A percentile compares a stretch with the other conserved stretches of the same genome.
Conservation (phyloP, 2,113 vertebrate genomes). For the Pongo abelii region DNA sequence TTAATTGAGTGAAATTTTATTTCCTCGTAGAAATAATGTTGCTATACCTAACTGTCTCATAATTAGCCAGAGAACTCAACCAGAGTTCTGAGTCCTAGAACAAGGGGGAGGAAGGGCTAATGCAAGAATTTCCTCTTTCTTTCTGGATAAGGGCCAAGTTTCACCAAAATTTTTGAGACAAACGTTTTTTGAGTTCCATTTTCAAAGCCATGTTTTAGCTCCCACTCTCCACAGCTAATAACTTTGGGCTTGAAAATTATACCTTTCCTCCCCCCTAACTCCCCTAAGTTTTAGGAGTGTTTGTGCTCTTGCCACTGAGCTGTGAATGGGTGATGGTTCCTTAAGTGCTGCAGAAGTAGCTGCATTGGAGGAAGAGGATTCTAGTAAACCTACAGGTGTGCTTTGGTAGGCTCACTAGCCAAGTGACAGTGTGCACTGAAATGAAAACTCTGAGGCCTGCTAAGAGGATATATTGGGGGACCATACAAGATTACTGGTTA, state of each 20-base stretch:
- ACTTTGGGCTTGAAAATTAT: too few relatives aligned
- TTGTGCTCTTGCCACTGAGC: not conserved
- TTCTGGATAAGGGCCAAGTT: not conserved
- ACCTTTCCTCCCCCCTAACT: not conserved
- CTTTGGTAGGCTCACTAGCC: not conserved
- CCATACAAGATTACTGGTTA: not conserved
- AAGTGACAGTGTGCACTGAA: not conserved
- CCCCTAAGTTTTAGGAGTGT: not conserved
- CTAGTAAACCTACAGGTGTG: not conserved
- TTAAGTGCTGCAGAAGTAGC: too few relatives aligned
- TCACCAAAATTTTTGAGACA: not conserved
- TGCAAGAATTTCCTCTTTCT: not conserved
- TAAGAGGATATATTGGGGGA: not conserved
- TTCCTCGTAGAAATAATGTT: slow-evolving; percentile 18
- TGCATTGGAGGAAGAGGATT: not conserved
- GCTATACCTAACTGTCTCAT: not conserved
- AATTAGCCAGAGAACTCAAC: not conserved
- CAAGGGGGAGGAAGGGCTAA: not conserved
- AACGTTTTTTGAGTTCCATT: not conserved
- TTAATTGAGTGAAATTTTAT: not conserved
- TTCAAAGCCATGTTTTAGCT: not conserved
- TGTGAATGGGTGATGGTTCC: not conserved
- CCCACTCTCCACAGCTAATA: not conserved
- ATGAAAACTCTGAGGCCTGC: not conserved
- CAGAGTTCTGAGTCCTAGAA: not conserved